Conservation (phyloP, 1,140 invertebrate species). For the Muscidifurax raptorellus region DNA sequence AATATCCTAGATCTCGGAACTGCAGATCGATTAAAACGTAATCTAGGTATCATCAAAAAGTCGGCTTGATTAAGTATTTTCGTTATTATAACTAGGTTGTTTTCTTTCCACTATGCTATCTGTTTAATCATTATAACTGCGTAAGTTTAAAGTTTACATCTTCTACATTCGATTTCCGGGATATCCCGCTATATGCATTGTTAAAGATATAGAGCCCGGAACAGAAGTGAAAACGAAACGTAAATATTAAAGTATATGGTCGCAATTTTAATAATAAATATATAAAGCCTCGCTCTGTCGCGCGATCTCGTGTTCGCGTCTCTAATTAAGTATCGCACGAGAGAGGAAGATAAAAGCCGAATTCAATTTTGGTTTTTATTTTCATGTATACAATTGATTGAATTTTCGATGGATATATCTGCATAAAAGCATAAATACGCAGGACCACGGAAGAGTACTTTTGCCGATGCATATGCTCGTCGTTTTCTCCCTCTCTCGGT, state of each 20-base stretch:
- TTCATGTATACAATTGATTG: constrained; percentile 5
- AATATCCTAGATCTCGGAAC: neutral
- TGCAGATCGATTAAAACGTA: constrained; percentile 25
- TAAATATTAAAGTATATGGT: neutral
- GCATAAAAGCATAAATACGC: neutral
- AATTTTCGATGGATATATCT: neutral
- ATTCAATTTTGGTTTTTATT: neutral
- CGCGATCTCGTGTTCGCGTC: neutral
- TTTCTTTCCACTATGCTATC: neutral
- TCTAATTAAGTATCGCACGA: neutral
- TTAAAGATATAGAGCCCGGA: neutral
- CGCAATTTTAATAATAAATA: neutral
- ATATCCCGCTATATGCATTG: neutral
- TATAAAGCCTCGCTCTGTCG: constrained; percentile 18
- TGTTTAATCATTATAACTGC: constrained; percentile 34
- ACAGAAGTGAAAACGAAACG: constrained; percentile 8
- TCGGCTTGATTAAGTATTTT: constrained; percentile 28
- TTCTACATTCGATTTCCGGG: constrained; percentile 13
- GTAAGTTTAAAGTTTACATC: constrained; percentile 26
- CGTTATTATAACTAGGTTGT: neutral
- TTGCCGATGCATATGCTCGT: neutral
- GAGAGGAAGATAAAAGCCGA: neutral
- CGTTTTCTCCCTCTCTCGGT: constrained; percentile 34
- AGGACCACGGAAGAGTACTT: neutral
- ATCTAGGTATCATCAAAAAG: constrained; percentile 31